phyloP scores from a whole-genome alignment of 2,113 vertebrate species.

The Tetrax tetrax region DNA sequence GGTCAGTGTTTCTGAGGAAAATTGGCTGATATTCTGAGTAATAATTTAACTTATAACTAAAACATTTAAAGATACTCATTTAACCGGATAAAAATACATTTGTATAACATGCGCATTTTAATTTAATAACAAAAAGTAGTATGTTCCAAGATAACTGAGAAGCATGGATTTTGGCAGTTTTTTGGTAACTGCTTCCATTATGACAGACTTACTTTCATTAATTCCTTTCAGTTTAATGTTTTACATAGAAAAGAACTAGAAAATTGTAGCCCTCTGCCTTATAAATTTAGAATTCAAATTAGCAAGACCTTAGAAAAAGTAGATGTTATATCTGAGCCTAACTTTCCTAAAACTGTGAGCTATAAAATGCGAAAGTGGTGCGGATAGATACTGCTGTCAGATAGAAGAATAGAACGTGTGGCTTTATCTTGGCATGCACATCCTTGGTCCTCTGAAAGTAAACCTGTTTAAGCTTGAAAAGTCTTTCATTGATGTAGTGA shows the following conservation, averaged over 20 bases:
- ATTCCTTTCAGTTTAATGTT: background rate
- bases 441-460: background rate
- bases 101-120: background rate
- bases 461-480: background rate
- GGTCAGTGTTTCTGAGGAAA: slow-evolving; percentile 14
- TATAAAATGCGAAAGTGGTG: background rate
- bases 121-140: background rate
- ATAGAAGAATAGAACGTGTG: background rate
- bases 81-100: background rate
- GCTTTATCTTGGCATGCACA: background rate
- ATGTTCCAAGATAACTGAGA: background rate
- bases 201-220: background rate
- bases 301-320: background rate
- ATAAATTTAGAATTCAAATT: background rate
- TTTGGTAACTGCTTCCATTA: background rate
- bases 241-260: background rate
- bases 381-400: background rate
- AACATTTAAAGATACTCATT: background rate
- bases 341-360: background rate
- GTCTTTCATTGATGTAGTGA: background rate
- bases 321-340: background rate
- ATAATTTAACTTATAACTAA: background rate
- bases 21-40: background rate
- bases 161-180: background rate
- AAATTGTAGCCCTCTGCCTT: background rate